Conservation (phyloP, 1,140 invertebrate species). For the Psilanteris sp. region DNA sequence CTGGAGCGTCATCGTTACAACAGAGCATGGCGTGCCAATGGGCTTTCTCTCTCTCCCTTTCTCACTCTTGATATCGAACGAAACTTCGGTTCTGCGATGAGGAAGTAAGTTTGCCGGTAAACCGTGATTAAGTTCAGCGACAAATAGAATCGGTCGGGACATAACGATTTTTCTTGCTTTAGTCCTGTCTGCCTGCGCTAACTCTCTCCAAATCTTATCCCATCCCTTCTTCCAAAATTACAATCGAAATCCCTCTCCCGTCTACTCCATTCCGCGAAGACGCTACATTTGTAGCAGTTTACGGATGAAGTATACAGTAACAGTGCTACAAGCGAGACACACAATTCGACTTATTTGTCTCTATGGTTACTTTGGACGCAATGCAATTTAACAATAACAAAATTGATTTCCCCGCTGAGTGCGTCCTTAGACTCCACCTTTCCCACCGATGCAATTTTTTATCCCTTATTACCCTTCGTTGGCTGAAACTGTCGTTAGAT, state of each 20-base stretch:
- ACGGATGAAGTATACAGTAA: constrained; percentile 42
- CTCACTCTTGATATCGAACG: constrained; percentile 67
- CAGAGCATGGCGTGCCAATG: constrained; percentile 71
- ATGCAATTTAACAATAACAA: constrained; percentile 46
- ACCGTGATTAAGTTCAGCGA: constrained; percentile 66
- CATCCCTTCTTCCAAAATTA: constrained; percentile 10
- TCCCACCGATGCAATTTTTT: too few relatives aligned
- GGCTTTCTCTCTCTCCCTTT: constrained; percentile 63
- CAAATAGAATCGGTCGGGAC: constrained; percentile 60
- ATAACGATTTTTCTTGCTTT: constrained; percentile 53
- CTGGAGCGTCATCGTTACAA: constrained; percentile 76
- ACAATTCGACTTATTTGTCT: constrained; percentile 45
- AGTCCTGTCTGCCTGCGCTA: neutral
- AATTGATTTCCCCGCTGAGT: constrained; percentile 46
- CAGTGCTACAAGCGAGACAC: constrained; percentile 49
- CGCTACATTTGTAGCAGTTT: constrained; percentile 42
- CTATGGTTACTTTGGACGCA: constrained; percentile 36
- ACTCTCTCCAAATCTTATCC: neutral
- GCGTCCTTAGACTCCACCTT: constrained; percentile 17
- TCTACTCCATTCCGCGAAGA: constrained; percentile 41
- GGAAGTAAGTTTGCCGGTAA: constrained; percentile 60
- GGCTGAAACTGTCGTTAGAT: too few relatives aligned
- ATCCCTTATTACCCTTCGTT: too few relatives aligned
- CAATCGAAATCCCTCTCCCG: constrained; percentile 14
- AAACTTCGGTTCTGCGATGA: constrained; percentile 68